phyloP scores from a whole-genome alignment of 35 echinoderm and acorn worm genomes.

The Diadema setosum region DNA sequence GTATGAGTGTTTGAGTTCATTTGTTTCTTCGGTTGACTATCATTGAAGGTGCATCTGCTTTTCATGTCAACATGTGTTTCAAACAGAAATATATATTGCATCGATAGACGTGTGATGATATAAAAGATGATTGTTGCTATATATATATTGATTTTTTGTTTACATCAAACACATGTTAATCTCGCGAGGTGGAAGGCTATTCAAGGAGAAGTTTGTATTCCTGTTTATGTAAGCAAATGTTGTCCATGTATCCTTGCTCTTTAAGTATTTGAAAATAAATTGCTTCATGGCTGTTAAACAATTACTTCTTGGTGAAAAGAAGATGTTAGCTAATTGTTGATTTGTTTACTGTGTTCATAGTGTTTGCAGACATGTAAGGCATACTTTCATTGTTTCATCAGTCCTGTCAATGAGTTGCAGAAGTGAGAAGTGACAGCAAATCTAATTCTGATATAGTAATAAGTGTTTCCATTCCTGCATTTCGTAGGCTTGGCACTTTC shows the following conservation, averaged over 20 bases:
- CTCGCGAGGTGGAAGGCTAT: background rate
- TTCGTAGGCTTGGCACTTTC: no score
- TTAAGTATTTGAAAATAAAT: slow-evolving; percentile 37
- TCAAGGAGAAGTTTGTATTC: slow-evolving; percentile 13
- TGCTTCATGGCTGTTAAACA: slow-evolving; percentile 12
- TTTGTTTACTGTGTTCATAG: no score
- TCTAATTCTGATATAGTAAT: no score
- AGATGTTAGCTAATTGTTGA: no score
- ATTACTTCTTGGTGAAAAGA: no score
- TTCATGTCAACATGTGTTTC: background rate
- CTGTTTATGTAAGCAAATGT: background rate
- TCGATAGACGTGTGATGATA: background rate
- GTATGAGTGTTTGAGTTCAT: background rate
- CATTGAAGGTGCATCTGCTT: background rate
- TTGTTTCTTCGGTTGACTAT: background rate
- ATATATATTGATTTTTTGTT: slow-evolving; percentile 16
- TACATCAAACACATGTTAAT: background rate
- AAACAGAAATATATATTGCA: background rate
- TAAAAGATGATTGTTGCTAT: background rate
- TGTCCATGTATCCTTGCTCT: slow-evolving; percentile 21
- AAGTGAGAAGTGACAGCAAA: no score
- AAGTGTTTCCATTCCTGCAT: no score
- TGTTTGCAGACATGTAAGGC: no score
- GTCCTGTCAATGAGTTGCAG: no score
- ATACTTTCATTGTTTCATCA: no score